Base-by-base conservation (phyloP, 2,113 vertebrate species). In the Xenopus laevis region DNA sequence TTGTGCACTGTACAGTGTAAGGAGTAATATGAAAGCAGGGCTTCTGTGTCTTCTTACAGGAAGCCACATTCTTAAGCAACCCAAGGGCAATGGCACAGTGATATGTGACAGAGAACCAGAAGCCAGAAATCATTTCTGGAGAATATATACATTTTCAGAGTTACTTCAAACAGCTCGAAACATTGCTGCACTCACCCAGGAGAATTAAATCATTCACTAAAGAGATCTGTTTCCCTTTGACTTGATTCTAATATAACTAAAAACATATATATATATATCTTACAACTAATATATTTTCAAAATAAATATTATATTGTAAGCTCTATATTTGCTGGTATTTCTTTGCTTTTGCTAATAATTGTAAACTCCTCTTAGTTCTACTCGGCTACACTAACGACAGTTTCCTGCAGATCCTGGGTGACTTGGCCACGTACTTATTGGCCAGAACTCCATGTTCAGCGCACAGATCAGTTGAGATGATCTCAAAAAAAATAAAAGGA, bases 1-100 rank as follows among this genome's bases (percentile, higher is more conserved):
- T 79, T 86, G 87, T 89, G 91, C 52, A 68, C 93, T 95, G 94
- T 89, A 85, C 86, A 92, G 89, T 94, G 94, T 95, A 93, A 85
- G 23, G 23, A 50, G 75, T 93, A 95, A 95, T 95, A 87, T 82
- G 84, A 90, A 89, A 86, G 91, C 92, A 95, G 33, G 6, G 87
- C 85, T 87, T 87, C 86, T 83, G 23, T 27, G 23, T 27, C 23
- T 27, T 27, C 23, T 27, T 27, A 4, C 23, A 2, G 23, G 23
- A 27, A 27, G 92, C 91, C 86, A 81, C 88, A 90, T 90, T 89
- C 89, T 88, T 86, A 90, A 92, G 89, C 89, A 89, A 91, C 92
- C 89, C 89, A 78, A 79, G 87, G 90, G 87, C 33, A 6, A 9
- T 9, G 33, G 33, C 33, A 40, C 2, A 9, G 6, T 40, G 33